Evolutionary conservation across 2,888 invertebrate genomes (phyloP), one percentile per base, ranked within the genome.

Genomic region (Ichneumoninae sp.): DNA sequence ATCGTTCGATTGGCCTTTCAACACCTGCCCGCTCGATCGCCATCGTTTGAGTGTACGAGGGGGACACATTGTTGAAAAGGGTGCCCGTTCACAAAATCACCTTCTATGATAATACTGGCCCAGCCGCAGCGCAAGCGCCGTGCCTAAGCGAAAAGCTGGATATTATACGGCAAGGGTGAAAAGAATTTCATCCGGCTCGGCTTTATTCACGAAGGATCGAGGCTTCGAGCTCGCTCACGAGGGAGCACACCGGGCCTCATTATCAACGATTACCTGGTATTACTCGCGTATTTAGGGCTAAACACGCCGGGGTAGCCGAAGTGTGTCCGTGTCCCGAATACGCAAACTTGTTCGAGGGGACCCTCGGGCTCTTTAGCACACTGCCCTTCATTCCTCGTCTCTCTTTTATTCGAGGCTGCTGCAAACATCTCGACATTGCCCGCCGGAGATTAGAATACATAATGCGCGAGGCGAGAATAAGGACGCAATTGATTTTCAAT

Each of bases 281-380:
- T 92, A 92, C 87, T 90, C 88, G 87, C 88, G 89, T 92, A 91
- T 91, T 91, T 91, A 90, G 89, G 87, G 89, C 90, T 91, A 91
- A 92, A 91, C 89, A 90, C 83, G 76, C 80, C 82, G 86, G 85
- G 83, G 57, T 54, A 86, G 85, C 86, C 86, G 85, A 86, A 44
- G 66, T 82, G 77, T 86, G 85, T 83, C 85, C 90, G 89, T 90
- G 90, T 87, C 86, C 89, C 82, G 91, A 91, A 90, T 89, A 84
- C 86, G 78, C 80, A 88, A 91, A 89, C 74, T 30, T 72, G 62
- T 36, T 52, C 47, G 50, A 33, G 30, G 33, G 82, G 77, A 69
- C 84, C 88, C 86, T 79, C 69, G 72, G 81, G 86, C 50, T 13
- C 44, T 16, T 79, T 76, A 40, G 62, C 65, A 82, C 70, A 65